Base-by-base conservation (phyloP, 2,113 vertebrate species). In the Vidua chalybeata region DNA sequence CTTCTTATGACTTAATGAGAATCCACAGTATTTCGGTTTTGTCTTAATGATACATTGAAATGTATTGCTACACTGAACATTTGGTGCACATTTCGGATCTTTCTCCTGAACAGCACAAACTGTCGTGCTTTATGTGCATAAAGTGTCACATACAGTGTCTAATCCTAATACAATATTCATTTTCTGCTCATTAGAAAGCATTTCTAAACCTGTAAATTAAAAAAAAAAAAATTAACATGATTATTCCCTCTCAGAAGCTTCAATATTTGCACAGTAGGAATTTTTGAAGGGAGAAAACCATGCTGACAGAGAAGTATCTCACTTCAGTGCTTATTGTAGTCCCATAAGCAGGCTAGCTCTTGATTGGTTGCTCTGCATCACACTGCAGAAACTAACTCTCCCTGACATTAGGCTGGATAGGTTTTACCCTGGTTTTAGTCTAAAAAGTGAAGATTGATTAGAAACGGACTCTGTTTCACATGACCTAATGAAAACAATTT, bases 391-490 rank as follows among this genome's bases (percentile, higher is more conserved):
- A 73, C 93, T 96, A 97, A 97, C 95, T 96, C 91, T 93, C 61
- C 37, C 79, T 96, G 95, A 96, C 97, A 73, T 91, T 63, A 96
- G 94, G n/a, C 76, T 93, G 89, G 91, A 96, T 97, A 79, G 89
- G 87, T 93, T 97, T 97, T 95, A 96, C 92, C 68, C 87, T 96
- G 69, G 22, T 63, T 84, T 71, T 71, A 28, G 35, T 77, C 80
- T 90, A 87, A 96, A 85, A 96, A 96, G 96, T 94, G 94, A 97
- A 98, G 96, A 97, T 96, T 97, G 96, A 97, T 98, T 97, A 97
- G 97, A 98, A 98, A 97, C 95, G 75, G 92, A 68, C 59, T 96
- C 90, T 85, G 77, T 97, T 98, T 97, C 94, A 78, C 87, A 75
- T 94, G 93, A 96, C 82, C 92, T 95, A 95, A 98, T 96, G 97